Base-by-base conservation (phyloP, 2,797 vertebrate species). In the Microctenopoma steveboyesi region DNA sequence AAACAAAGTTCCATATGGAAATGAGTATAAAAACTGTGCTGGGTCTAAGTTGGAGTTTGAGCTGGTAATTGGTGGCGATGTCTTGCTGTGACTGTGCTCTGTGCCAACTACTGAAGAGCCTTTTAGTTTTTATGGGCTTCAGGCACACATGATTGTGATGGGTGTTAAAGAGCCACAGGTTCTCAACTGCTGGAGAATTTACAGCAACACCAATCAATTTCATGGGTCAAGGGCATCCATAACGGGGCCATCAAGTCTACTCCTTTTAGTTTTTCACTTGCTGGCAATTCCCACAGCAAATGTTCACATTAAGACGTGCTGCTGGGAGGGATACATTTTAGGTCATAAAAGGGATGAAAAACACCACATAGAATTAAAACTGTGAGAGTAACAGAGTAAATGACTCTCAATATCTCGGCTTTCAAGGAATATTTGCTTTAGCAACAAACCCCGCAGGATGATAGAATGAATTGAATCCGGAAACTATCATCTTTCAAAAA, bases 151-250 rank as follows among this genome's bases (percentile, higher is more conserved):
- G 85, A 88, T 86, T 85, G 82, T 73, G 78, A 81, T 67, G 79
- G 79, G 78, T 74, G 72, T 82, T 86, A 82, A 88, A 88, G 84
- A 85, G 55, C 82, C 50, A 52, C 84, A 69, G 86, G 81, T 87
- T 76, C 69, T 74, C 71, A 78, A 64, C 78, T 68, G 59, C 54
- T 69, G 66, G 71, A 79, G 74, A 81, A 81, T 87, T 88, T 89
- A 86, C 66, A 85, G 71, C 81, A 80, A 45, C 82, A 77, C 72
- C 69, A 84, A 77, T 81, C 81, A 87, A 87, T 88, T 87, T 85
- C 87, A 87, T 64, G 87, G 87, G 83, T 89, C 86, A 88, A 66
- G 61, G 78, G 66, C 74, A 28, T 83, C 81, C 72, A 62, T 76
- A 35, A 22, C 33, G 78, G 77, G 83, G 78, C 82, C 81, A 74